These are phyloP conservation scores for Petrosia ficiformis DNA, from an alignment of 37 sponge, comb jelly and placozoan genomes.

Conservation along the genomic window DNA sequence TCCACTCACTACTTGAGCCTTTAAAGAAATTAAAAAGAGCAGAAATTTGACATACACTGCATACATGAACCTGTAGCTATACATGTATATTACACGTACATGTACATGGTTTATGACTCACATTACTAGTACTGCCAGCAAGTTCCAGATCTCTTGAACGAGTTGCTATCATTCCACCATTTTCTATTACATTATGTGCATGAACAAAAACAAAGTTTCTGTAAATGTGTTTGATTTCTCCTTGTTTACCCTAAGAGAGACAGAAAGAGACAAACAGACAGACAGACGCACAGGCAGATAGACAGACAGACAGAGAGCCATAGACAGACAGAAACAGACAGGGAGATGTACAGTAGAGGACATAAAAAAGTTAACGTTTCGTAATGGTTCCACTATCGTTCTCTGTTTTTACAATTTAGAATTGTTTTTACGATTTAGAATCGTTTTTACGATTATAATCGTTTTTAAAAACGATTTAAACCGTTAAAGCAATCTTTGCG, in stretches of 20 bases:
- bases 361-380: too few relatives aligned
- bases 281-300: not conserved
- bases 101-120: not conserved
- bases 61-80: too few relatives aligned
- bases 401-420: too few relatives aligned
- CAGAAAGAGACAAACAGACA: not conserved
- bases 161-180: slow-evolving; percentile 89
- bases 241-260: slow-evolving; percentile 73
- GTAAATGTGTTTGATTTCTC: slow-evolving; percentile 89
- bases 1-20: not conserved
- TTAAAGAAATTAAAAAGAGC: not conserved
- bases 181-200: slow-evolving; percentile 69
- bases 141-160: slow-evolving; percentile 77
- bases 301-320: slow-evolving; percentile 5
- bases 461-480: too few relatives aligned
- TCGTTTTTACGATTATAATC: too few relatives aligned
- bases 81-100: not conserved
- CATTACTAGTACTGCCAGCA: slow-evolving; percentile 72
- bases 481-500: too few relatives aligned
- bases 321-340: not conserved
- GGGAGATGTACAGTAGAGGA: too few relatives aligned
- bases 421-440: too few relatives aligned
- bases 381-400: slow-evolving; percentile 6
- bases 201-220: slow-evolving; percentile 85
- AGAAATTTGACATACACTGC: too few relatives aligned